Evolutionary conservation across 2,113 vertebrate genomes (phyloP), one percentile per base, ranked within the genome.

Genomic region (Gobiocypris rarus): DNA sequence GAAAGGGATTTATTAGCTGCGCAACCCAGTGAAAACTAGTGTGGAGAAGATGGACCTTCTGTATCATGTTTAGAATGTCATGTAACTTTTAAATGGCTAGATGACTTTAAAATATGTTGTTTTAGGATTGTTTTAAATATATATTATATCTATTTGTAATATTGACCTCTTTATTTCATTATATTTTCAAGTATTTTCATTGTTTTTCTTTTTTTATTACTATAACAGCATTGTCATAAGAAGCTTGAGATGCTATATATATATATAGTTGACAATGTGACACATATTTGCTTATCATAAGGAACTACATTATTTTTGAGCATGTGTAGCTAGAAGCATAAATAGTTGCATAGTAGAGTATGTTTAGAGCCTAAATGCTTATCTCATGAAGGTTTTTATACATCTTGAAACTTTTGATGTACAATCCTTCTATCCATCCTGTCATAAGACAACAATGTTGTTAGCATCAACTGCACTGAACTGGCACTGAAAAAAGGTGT

Each of bases 1-100:
- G 17, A 56, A 34, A 50, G 69, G 43, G 83, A 87, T 86, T 86
- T 86, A 86, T 86, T 59, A 86, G 77, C 10, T 4, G 7, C 9
- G 9, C 52, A 54, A 22, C 75, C 75, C 52, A 17, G 2, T 9
- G 52, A 54, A 54, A 54, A 54, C 52, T 54, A 5, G 4, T 4
- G 4, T 17, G 19, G 28, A 58, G 15, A 77, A 34, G 24, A 22
- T 8, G 41, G 38, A 73, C 17, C 7, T 73, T 73, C 14, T 34
- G 63, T 26, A 9, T 13, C 4, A 67, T 34, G 24, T 67, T 34
- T 56, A 76, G 13, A 17, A 19, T 22, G 17, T 17, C 11, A 31
- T 56, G 50, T 13, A 34, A 52, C 45, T 50, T 74, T 71, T n/a
- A 45, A 75, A 28, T 26, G 8, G 26, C 13, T 15, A 9, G 6